Base-by-base conservation (phyloP, 2,888 invertebrate genomes). In the Oligia latruncula region DNA sequence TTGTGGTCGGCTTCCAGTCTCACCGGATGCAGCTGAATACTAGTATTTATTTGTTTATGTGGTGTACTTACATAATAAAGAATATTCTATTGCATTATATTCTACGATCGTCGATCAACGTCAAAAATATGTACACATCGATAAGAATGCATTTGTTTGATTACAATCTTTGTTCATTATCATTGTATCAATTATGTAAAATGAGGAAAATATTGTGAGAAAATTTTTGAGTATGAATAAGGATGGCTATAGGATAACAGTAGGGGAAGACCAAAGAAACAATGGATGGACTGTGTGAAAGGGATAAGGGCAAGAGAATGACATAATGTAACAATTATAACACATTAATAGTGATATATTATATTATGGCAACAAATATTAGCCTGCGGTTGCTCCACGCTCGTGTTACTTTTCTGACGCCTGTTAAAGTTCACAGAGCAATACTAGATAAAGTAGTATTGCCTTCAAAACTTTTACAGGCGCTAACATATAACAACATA, bases 401-500 rank as follows among this genome's bases (percentile, higher is more conserved):
- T n/a, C 1, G 46, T 17, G 1, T 20, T 15, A 20, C 3, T 62
- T 43, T 0, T 29, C 13, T n/a, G 20, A 52, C 65, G 52, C 43
- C 77, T 64, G 40, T 40, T 11, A 60, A 60, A 49, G 13, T 52
- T 49, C 17, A 23, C 4, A 68, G 23, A 68, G 80, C 80, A 80
- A 17, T 23, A 17, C 9, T 6, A 6, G 9, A 23, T 29, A 17
- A 43, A 11, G 4, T 17, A 29, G 11, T 5, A 0, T 80, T 78
- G 80, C 52, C 3, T 5, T 49, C 0, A n/a, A 20, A 35, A 43
- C 0, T 20, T 52, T 20, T 4, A 13, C 43, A 62, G 71, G 71
- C 62, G 80, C 17, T 17, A 13, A n/a, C n/a, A 20, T 43, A 60
- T n/a, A 9, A 29, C n/a, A n/a, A 4, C n/a, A 1, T n/a, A 6